Evolutionary conservation across 1,140 invertebrate species (phyloP), one percentile per base, ranked within the genome.

Genomic region (Rhagoletis pomonella): DNA sequence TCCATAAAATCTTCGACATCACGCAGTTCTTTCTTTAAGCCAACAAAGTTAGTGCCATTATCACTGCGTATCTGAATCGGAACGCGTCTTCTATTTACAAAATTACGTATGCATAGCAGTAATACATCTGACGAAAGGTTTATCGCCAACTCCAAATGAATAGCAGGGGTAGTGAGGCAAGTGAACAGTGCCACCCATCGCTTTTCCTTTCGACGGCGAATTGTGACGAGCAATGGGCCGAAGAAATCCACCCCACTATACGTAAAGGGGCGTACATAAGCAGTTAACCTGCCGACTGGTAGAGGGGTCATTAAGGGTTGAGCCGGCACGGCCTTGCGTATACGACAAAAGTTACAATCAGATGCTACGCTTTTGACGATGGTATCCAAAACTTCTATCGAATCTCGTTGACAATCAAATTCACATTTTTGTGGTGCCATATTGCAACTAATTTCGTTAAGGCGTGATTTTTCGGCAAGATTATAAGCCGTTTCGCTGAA

Each of bases 21-120:
- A 19, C 47, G 6, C 4, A 87, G 29, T 42, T 87, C 19, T 14
- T 86, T 88, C 2, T 87, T 17, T 29, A 89, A 86, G 19, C 77
- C 88, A 9, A 89, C 14, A n/a, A 89, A 89, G 59, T 89, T 88
- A 4, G 85, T 86, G 73, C 84, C 88, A 19, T 86, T 87, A 47
- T 87, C 81, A 9, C 60, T 47, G n/a, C 64, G 5, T 58, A 67
- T 86, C 29, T 55, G 58, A 12, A 88, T n/a, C 29, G 88, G 88
- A 29, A 88, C 55, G 1, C 86, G 64, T 10, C 86, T 42, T 55
- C 86, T 29, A 29, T 87, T 87, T 19, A 87, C 19, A 87, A 87
- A 86, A 59, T 88, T 89, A 29, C 87, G 69, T 6, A 89, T 44
- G 60, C 87, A 89, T 6, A 88, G 19, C 39, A 88, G 14, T 55